Base-by-base conservation (phyloP, 1,140 invertebrate genomes). In the Bombus superbus region DNA sequence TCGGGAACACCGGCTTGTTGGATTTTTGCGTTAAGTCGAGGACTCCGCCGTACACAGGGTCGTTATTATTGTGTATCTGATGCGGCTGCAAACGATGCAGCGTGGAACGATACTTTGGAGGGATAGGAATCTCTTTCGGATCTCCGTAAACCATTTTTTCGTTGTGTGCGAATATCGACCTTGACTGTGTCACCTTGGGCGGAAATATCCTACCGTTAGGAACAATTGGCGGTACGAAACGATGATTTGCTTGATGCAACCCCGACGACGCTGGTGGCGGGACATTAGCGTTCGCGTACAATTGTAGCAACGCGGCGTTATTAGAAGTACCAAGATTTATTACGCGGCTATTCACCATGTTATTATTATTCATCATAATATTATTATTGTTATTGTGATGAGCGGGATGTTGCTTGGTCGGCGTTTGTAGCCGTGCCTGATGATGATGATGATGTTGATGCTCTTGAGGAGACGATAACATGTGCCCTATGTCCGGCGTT, bases 121-220 rank as follows among this genome's bases (percentile, higher is more conserved):
- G 94, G 88, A 95, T 94, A 85, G 96, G 94, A 18, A 96, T 95
- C 85, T 97, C 97, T 89, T 97, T 97, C 0, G 97, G 97, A 93
- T 97, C 97, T 0, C 97, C 97, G 87, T 97, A 97, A 11, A 97
- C 96, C 0, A 95, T 97, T 85, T 96, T 96, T 88, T 97, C 96
- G 28, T 95, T 96, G 53, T 96, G 96, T 2, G 95, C 95, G 91
- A 97, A 97, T 71, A 97, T 96, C 28, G 96, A 96, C 62, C 96
- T 96, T 0, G 96, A 96, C 89, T 97, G 97, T 3, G 96, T 96
- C 0, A 97, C 96, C 90, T 95, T 96, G 0, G 96, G 97, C 1
- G 96, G 96, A 62, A 89, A 8, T 69, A 92, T 79, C 66, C 93
- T 90, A 18, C 92, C 93, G 75, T 93, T 94, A 3, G 91, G 81